Evolutionary conservation across 2,113 vertebrate genomes (phyloP).

Genomic region (Saimiri boliviensis): DNA sequence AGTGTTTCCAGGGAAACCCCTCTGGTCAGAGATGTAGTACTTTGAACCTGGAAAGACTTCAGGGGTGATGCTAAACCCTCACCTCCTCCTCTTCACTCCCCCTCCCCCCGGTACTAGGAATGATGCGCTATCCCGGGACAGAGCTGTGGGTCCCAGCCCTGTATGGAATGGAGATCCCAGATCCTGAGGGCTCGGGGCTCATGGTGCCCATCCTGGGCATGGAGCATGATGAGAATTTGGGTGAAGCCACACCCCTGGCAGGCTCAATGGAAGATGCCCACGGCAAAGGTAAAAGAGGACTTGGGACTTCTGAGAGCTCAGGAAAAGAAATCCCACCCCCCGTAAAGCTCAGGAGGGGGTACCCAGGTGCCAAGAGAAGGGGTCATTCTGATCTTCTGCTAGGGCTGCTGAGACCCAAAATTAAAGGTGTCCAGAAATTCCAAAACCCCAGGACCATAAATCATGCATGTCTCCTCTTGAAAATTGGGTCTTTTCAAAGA

Average conservation of each 20-base stretch:
- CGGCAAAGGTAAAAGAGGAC: conserved; percentile 86
- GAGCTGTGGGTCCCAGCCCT: conserved; percentile 86
- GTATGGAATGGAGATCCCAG: conserved; percentile 92
- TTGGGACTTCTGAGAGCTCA: background rate
- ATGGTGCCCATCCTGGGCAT: conserved; percentile 91
- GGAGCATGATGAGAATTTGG: conserved; percentile 83
- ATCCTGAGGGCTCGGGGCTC: conserved; percentile 89
- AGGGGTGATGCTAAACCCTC: background rate
- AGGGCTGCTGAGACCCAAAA: background rate
- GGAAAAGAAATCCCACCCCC: background rate
- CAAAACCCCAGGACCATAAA: background rate
- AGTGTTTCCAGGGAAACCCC: background rate
- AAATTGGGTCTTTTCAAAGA: background rate
- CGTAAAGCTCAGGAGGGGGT: background rate
- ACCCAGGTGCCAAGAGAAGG: background rate
- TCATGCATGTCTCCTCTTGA: background rate
- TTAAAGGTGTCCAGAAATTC: background rate
- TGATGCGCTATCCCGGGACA: conserved; percentile 85
- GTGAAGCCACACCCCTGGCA: conserved; percentile 83
- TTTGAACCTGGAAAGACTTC: background rate
- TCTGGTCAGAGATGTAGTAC: background rate
- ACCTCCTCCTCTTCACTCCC: background rate
- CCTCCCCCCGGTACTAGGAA: conserved; percentile 80
- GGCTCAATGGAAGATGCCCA: conserved; percentile 92
- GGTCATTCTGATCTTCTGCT: background rate